Conservation (phyloP, 2,888 invertebrate species). For the Standfussiana lucernea region DNA sequence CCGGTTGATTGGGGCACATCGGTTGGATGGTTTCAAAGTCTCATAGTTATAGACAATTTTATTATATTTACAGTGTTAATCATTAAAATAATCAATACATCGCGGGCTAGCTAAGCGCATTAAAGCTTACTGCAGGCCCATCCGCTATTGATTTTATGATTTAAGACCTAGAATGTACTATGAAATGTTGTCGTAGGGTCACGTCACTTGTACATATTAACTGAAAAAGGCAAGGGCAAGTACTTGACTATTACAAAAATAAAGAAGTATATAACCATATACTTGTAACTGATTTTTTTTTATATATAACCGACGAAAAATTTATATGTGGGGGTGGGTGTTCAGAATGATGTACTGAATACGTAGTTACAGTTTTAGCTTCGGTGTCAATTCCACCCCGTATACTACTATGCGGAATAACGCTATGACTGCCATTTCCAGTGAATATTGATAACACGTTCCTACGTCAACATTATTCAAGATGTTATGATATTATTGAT, state of each 20-base stretch:
- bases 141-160: background rate
- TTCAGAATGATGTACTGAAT: too few species aligned
- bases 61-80: background rate
- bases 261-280: background rate
- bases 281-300: too few species aligned
- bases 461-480: background rate
- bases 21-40: too few species aligned
- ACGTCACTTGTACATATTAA: constrained; percentile 12
- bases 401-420: background rate
- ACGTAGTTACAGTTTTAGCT: too few species aligned
- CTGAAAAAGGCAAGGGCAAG: background rate
- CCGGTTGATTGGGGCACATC: too few species aligned
- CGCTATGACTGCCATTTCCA: background rate
- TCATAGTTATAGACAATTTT: too few species aligned
- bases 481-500: background rate
- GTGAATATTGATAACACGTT: constrained; percentile 14
- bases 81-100: background rate
- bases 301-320: too few species aligned
- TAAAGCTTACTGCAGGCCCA: background rate
- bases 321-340: too few species aligned
- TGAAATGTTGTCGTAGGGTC: constrained; percentile 4
- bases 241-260: constrained; percentile 1
- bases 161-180: background rate
- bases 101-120: background rate
- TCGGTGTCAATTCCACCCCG: too few species aligned